Conservation (phyloP, 2,113 vertebrate species). For the Cavia aperea region DNA sequence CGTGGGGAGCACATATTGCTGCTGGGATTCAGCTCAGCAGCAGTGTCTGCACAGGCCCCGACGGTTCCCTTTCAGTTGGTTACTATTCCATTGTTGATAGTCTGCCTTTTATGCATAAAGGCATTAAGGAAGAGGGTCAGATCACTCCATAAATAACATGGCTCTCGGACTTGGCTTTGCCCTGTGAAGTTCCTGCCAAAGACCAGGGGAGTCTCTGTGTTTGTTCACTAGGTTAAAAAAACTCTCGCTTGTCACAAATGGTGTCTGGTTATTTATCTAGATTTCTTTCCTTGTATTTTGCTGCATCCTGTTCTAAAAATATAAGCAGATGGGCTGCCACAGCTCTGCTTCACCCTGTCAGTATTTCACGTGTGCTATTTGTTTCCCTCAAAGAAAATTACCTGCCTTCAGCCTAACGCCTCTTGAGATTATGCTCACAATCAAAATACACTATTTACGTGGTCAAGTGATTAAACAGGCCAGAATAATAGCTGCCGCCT, state of each 20-base stretch:
- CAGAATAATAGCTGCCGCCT: background rate
- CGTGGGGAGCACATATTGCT: background rate
- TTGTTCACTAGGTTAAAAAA: conserved; percentile 67
- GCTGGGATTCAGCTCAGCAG: conserved; percentile 41
- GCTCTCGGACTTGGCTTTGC: conserved; percentile 69
- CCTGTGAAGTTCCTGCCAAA: conserved; percentile 65
- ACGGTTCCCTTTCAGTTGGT: conserved; percentile 22
- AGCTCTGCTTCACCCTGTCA: conserved; percentile 1
- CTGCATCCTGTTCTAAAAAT: conserved; percentile 58
- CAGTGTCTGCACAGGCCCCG: conserved; percentile 31
- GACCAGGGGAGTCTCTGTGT: conserved; percentile 68
- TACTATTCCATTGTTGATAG: conserved; percentile 61
- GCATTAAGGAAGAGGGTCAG: conserved; percentile 27
- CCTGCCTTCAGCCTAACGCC: background rate
- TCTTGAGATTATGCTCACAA: conserved; percentile 47
- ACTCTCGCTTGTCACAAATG: conserved; percentile 70
- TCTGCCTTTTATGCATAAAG: conserved; percentile 48
- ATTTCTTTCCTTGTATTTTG: conserved; percentile 59
- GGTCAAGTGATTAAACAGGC: conserved; percentile 50
- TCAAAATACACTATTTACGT: conserved; percentile 57
- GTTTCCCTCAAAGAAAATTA: conserved; percentile 55
- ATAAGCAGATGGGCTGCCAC: conserved; percentile 33
- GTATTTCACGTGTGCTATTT: conserved; percentile 40
- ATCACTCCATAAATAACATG: conserved; percentile 44
- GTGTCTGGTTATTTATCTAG: conserved; percentile 60